Conservation (phyloP, 2,888 invertebrate species). For the Drosophila mercatorum region DNA sequence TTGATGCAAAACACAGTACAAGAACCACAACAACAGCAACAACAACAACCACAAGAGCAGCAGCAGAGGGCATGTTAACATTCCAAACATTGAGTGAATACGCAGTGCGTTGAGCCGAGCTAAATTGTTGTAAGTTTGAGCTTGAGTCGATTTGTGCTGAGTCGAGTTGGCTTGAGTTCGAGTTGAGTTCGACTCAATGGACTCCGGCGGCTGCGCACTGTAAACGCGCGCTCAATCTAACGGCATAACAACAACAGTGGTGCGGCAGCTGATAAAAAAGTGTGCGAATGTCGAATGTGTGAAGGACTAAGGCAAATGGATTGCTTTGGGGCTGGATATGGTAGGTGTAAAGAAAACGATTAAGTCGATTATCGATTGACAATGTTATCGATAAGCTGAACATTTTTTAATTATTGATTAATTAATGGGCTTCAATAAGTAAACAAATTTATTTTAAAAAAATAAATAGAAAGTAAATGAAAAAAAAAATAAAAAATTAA, state of each 20-base stretch:
- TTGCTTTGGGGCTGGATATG: no score
- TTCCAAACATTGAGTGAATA: conserved; percentile 34
- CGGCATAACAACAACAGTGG: conserved; percentile 31
- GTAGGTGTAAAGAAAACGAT: no score
- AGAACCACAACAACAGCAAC: conserved; percentile 14
- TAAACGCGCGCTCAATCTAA: conserved; percentile 16
- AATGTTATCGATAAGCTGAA: neutral
- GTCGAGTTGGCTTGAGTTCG: conserved; percentile 9
- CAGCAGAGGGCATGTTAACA: conserved; percentile 6
- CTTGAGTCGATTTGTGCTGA: conserved; percentile 6
- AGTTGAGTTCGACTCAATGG: conserved; percentile 22
- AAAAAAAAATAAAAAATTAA: no score
- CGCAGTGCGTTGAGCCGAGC: conserved; percentile 24
- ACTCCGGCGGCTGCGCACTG: conserved; percentile 44
- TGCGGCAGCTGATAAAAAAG: neutral
- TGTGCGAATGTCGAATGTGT: neutral
- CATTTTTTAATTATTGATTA: no score
- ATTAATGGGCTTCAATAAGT: no score
- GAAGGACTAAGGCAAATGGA: neutral
- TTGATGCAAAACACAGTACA: conserved; percentile 56
- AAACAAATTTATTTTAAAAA: no score
- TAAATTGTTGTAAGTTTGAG: conserved; percentile 10
- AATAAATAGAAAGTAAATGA: no score
- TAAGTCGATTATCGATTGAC: neutral
- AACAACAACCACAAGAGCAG: neutral